A percentile compares a stretch with the other conserved stretches of the same genome.
phyloP scores from a whole-genome alignment of 2,888 invertebrate genomes.

The Mechanitis mazaeus region DNA sequence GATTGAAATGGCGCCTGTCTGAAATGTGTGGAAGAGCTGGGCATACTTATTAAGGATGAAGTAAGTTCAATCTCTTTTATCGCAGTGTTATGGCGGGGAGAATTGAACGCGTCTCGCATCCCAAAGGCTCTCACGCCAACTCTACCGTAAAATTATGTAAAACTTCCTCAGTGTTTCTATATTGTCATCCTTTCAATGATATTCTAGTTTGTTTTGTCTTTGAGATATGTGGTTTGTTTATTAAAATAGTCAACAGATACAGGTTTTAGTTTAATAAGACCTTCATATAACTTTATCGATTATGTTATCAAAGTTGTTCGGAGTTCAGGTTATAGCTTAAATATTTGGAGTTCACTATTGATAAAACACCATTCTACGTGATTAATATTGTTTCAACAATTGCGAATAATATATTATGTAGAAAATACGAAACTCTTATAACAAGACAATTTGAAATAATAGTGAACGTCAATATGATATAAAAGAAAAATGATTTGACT shows the following conservation, averaged over 20 bases:
- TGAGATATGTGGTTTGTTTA: constrained; percentile 24
- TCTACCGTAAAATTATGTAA: constrained; percentile 71
- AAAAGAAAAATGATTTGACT: too few species aligned
- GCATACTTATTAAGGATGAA: constrained; percentile 63
- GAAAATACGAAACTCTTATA: too few species aligned
- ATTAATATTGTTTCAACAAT: too few species aligned
- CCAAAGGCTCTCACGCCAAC: constrained; percentile 52
- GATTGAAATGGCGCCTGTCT: constrained; percentile 46
- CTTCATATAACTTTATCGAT: too few species aligned
- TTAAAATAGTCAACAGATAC: not conserved
- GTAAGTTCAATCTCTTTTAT: constrained; percentile 73
- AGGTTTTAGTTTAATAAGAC: too few species aligned
- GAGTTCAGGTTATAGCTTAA: too few species aligned
- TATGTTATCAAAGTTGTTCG: too few species aligned
- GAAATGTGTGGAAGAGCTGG: constrained; percentile 45
- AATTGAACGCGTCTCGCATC: constrained; percentile 60
- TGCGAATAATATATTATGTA: too few species aligned
- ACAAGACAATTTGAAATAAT: too few species aligned
- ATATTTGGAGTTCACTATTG: too few species aligned
- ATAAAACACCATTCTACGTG: too few species aligned
- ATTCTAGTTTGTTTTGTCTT: constrained; percentile 37
- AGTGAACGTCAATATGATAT: too few species aligned
- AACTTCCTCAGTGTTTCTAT: constrained; percentile 56
- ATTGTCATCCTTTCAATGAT: constrained; percentile 47
- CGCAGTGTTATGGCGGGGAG: constrained; percentile 61